phyloP scores from a whole-genome alignment of 2,797 vertebrate species.

The Pipistrellus pipistrellus region DNA sequence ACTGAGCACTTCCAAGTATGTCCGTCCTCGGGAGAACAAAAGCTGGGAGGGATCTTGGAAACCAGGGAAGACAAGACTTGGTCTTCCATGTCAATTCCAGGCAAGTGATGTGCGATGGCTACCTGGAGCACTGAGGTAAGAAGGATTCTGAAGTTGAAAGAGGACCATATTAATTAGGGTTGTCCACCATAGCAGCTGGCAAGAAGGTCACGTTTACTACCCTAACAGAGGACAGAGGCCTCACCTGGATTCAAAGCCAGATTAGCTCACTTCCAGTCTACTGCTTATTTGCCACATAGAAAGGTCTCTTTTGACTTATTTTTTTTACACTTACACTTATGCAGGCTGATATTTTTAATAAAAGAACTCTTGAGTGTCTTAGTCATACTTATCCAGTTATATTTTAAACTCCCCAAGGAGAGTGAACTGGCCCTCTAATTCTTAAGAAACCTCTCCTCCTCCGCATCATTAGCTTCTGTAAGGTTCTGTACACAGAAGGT shows the following conservation, averaged over 20 bases:
- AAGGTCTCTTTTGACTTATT: not conserved
- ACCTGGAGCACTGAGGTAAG: not conserved
- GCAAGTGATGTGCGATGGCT: fast-evolving
- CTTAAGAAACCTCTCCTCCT: not conserved
- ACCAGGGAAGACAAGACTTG: not conserved
- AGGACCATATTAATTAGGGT: not conserved
- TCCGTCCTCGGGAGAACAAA: not conserved
- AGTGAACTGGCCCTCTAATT: not conserved
- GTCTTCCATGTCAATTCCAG: not conserved
- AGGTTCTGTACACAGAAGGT: not conserved
- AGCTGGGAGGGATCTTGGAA: not conserved
- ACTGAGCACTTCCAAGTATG: too few relatives aligned
- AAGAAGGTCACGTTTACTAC: not conserved
- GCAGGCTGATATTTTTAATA: not conserved
- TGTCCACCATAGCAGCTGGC: not conserved
- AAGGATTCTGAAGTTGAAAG: not conserved
- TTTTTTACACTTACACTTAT: not conserved
- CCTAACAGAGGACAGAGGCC: not conserved
- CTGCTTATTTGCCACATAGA: not conserved
- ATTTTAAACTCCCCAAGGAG: not conserved
- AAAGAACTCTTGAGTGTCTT: not conserved
- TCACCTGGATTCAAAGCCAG: not conserved
- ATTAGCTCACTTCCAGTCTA: not conserved
- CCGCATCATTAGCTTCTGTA: fast-evolving
- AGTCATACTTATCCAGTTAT: not conserved